Base-by-base conservation (phyloP, 2,797 vertebrate genomes). In the Picus viridis region DNA sequence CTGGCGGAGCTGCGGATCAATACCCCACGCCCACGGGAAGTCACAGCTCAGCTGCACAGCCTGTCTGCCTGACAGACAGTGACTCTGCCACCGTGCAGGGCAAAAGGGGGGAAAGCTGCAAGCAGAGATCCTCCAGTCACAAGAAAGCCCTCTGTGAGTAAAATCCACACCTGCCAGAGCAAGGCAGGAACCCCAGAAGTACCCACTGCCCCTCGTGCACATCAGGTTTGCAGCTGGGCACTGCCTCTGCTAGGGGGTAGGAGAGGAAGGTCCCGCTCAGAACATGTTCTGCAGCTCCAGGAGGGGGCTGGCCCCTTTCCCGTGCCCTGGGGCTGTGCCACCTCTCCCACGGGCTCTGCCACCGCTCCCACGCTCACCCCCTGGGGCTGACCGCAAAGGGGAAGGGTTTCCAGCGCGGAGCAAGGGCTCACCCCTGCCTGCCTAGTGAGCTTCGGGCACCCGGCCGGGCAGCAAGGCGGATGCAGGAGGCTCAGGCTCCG, bases 31-130 rank as follows among this genome's bases (percentile, higher is more conserved):
- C 90, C 83, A 63, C 1, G n/a, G 67, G 20, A 63, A 92, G 81
- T 17, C 88, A 70, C 34, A 2, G 86, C 73, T 88, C 86, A 68
- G 83, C 77, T 29, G 63, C 88, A 54, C 93, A 81, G 90, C 67
- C 76, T 10, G 4, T 11, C 83, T 49, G 84, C 82, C 59, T 7
- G 12, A 68, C 1, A 29, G 30, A 7, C 29, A 68, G 83, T 32
- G 83, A 73, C 88, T 77, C 83, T 89, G 85, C 76, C 82, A 80
- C 92, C 20, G 1, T 11, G 81, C 59, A 90, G 84, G 54, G 45
- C 43, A 57, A 56, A 45, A 41, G 29, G 49, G 36, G 16, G 8
- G 68, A 54, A 74, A 62, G 54, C 82, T 80, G 65, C 58, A 19
- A 47, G n/a, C 2, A 1, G 45, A 30, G 43, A 83, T 65, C 13